A percentile compares a stretch with the other conserved stretches of the same genome.
These are phyloP conservation scores for Etheostoma cragini DNA, from an alignment of 2,113 vertebrate species.

Conservation along the genomic window DNA sequence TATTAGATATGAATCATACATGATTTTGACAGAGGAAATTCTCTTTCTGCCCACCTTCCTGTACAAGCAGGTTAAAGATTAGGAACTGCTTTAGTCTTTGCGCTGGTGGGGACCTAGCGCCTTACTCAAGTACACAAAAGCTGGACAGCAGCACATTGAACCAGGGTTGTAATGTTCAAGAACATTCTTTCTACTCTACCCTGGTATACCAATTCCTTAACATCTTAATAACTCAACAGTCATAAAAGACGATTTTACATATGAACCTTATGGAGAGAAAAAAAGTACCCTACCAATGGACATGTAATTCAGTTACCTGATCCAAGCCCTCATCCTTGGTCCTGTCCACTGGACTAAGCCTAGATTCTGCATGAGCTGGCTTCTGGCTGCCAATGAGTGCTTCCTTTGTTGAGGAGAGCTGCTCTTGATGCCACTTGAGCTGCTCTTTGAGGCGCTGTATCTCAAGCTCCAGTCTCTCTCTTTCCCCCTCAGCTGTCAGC, in stretches of 20 bases:
- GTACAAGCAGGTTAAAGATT: background rate
- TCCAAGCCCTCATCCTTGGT: constrained; percentile 64
- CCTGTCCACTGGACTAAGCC: constrained; percentile 57
- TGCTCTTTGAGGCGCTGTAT: constrained; percentile 66
- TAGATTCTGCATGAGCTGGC: constrained; percentile 34
- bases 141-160: background rate
- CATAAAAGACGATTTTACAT: constrained; percentile 6
- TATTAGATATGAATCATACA: background rate
- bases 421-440: constrained; percentile 67
- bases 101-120: background rate
- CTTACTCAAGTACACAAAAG: background rate
- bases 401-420: constrained; percentile 46
- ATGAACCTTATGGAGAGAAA: background rate
- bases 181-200: background rate
- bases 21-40: background rate
- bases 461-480: constrained; percentile 78
- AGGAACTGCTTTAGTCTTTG: background rate
- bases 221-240: background rate
- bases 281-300: background rate
- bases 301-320: constrained; percentile 81
- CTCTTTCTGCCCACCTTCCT: background rate
- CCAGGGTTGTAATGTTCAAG: background rate
- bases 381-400: constrained; percentile 54
- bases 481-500: constrained; percentile 78
- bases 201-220: background rate